Evolutionary conservation across 2,888 invertebrate genomes (phyloP).

Genomic region (Eupelmus urozonus): DNA sequence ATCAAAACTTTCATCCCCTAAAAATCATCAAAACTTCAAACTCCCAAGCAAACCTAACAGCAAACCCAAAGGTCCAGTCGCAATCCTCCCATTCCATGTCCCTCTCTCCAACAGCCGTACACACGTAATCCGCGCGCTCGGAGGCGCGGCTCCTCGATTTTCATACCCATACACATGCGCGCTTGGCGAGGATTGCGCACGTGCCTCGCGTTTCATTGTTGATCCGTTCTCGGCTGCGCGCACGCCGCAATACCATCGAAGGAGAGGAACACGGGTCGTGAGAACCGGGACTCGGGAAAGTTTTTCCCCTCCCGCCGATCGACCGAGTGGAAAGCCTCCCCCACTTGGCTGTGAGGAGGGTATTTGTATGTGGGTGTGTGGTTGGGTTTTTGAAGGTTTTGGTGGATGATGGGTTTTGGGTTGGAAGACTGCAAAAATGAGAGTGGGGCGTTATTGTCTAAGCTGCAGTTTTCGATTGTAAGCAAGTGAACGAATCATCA

Average conservation of each 20-base stretch:
- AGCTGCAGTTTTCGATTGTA: too few species aligned
- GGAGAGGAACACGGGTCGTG: slow-evolving; percentile 36
- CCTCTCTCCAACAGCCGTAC: not conserved
- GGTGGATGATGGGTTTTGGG: too few species aligned
- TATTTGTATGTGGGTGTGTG: too few species aligned
- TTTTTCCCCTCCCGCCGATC: slow-evolving; percentile 7
- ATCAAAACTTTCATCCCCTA: too few species aligned
- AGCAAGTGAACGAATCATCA: too few species aligned
- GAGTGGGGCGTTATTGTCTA: too few species aligned
- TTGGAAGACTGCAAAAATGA: too few species aligned
- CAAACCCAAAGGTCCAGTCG: too few species aligned
- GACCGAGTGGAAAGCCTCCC: not conserved
- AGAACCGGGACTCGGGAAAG: slow-evolving; percentile 56
- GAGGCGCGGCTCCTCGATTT: slow-evolving; percentile 40
- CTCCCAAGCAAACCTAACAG: too few species aligned
- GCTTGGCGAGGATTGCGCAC: slow-evolving; percentile 28
- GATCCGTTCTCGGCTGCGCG: slow-evolving; percentile 16
- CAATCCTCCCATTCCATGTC: slow-evolving; percentile 13
- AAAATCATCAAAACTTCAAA: too few species aligned
- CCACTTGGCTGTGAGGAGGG: too few species aligned
- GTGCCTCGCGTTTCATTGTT: slow-evolving; percentile 39
- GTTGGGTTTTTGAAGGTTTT: too few species aligned
- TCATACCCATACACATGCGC: slow-evolving; percentile 7
- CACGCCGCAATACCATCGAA: not conserved
- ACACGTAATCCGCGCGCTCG: not conserved